Evolutionary conservation across 2,113 vertebrate species (phyloP).

Genomic region (Alaudala cheleensis): DNA sequence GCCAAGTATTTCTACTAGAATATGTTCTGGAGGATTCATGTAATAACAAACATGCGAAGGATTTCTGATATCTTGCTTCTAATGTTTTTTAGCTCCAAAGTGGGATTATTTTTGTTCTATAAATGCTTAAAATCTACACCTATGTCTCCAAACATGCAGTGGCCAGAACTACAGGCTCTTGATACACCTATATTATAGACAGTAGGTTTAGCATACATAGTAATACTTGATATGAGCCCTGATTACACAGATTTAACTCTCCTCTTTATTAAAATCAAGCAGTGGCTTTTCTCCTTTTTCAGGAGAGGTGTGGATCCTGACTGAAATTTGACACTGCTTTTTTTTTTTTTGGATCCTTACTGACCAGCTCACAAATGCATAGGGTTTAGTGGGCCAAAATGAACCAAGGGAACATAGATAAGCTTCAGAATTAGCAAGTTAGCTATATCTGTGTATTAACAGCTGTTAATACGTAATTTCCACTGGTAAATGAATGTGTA

Average conservation of each 20-base stretch:
- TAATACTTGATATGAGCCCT: neutral
- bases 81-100: neutral
- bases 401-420: neutral
- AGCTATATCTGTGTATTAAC: neutral
- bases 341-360: neutral
- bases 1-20: slow-evolving; percentile 43
- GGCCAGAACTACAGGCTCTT: neutral
- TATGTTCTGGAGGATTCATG: neutral
- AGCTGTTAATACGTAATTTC: neutral
- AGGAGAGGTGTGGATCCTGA: neutral
- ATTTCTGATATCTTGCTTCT: slow-evolving; percentile 21
- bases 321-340: neutral
- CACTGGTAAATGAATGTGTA: neutral
- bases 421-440: neutral
- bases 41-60: slow-evolving; percentile 49
- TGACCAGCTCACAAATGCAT: neutral
- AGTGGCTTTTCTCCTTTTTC: neutral
- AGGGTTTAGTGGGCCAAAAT: neutral
- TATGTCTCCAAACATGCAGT: neutral
- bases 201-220: neutral
- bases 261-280: neutral
- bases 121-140: slow-evolving; percentile 5
- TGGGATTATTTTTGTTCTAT: neutral
- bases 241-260: neutral
- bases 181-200: neutral